These are phyloP conservation scores for Busseola fusca DNA, from an alignment of 2,888 invertebrate genomes.

Conservation along the genomic window DNA sequence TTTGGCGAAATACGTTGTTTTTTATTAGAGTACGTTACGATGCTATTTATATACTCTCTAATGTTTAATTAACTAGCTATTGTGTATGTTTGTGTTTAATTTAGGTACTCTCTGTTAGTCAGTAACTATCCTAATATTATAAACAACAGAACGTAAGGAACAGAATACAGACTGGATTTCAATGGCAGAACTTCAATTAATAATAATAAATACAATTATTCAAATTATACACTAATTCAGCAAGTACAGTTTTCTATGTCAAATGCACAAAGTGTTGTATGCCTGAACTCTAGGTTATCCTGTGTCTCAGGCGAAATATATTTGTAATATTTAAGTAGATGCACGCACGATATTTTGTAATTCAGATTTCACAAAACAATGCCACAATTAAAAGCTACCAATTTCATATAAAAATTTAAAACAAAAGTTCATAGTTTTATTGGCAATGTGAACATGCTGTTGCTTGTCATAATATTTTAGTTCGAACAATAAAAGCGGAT, in stretches of 20 bases:
- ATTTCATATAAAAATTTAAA: constrained; percentile 43
- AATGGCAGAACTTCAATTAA: neutral
- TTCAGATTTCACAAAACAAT: constrained; percentile 18
- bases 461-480: constrained; percentile 71
- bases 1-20: constrained; percentile 31
- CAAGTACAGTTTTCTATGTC: too few relatives aligned
- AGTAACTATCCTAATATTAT: neutral
- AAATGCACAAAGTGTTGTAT: too few relatives aligned
- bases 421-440: constrained; percentile 62
- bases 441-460: constrained; percentile 67
- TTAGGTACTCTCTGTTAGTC: neutral
- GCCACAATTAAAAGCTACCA: constrained; percentile 36
- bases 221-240: too few relatives aligned
- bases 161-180: neutral
- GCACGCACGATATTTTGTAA: neutral
- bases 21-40: constrained; percentile 5
- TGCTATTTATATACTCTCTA: neutral
- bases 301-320: too few relatives aligned
- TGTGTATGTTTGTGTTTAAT: neutral
- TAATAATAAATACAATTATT: too few relatives aligned
- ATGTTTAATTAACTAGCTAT: constrained; percentile 2
- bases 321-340: neutral
- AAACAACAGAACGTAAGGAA: neutral
- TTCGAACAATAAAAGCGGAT: constrained; percentile 69
- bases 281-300: too few relatives aligned